Base-by-base conservation (phyloP, 1,140 invertebrate genomes). In the Heliothis subflexa region DNA sequence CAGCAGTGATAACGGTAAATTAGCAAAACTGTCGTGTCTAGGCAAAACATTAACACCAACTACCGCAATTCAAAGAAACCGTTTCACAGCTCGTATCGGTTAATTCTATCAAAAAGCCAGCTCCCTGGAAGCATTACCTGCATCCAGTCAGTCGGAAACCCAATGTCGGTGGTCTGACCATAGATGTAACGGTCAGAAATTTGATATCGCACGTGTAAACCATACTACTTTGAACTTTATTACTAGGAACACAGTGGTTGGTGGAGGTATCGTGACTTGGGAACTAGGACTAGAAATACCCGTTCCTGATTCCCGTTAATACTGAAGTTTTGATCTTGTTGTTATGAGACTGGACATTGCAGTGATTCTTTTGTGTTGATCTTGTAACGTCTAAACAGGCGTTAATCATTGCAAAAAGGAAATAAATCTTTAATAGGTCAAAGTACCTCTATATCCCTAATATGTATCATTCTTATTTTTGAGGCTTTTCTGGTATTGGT, bases 151-250 rank as follows among this genome's bases (percentile, higher is more conserved):
- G 28, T 72, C 54, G 82, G 82, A 83, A 82, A 83, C 66, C 77
- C 77, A 76, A 79, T 71, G 76, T 61, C 79, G 75, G 81, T 80
- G 77, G 78, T 80, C 82, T 78, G 64, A 77, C 78, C 66, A 66
- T 77, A 78, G 72, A 78, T 62, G 68, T 83, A 84, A 84, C 82
- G 82, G 82, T 81, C 57, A 50, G 82, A 76, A 84, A 84, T 59
- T 72, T 45, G 82, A 84, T 78, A 84, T 68, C 21, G 57, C 49
- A 72, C 73, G 49, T 21, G 55, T 45, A 68, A 80, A 47, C 70
- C 21, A 74, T n/a, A 62, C 73, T 49, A 80, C 68, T 78, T 59
- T 80, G 61, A 80, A 81, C 77, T 59, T 71, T 78, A 78, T 62
- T 76, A 78, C 57, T 21, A n/a, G 52, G 50, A 72, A 1, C 55